Base-by-base conservation (phyloP, 2,888 invertebrate species). In the Branchipolynoe longqiensis region DNA sequence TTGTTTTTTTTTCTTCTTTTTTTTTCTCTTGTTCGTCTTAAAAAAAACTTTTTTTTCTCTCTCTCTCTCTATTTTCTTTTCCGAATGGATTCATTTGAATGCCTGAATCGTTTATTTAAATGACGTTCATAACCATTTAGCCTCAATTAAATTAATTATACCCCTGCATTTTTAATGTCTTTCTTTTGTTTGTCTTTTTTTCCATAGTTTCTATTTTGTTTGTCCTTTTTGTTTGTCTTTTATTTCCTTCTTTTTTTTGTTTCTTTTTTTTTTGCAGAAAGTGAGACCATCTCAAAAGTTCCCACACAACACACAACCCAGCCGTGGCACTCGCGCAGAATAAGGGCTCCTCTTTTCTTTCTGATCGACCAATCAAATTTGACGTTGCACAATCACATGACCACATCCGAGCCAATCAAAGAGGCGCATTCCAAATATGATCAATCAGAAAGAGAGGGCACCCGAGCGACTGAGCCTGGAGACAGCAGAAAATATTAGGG, bases 251-350 rank as follows among this genome's bases (percentile, higher is more conserved):
- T 31, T 12, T 48, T 48, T 12, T 48, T 48, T 48, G 8, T 48
- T 62, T 62, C 54, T 82, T 36, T 64, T 59, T 62, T 38, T 83
- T 83, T 41, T 36, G 33, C 83, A 83, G 78, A 78, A 78, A 54
- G 38, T 81, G 81, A 86, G 89, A 89, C 89, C 89, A 89, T 89
- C 89, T 89, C 89, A 88, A 86, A 88, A 89, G 89, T 89, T 89
- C 89, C 86, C 84, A 84, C 78, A 78, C 41, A 78, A 78, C 78
- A 78, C 78, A 78, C 78, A 78, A 78, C 78, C 78, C 78, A 78
- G 78, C 78, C 54, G 48, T 48, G 78, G 58, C 33, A 82, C 38
- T 82, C 58, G 56, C 59, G 48, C 58, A 82, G 58, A 59, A 78
- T 28, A 8, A 41, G 41, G 78, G 41, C 48, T 14, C 28, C 48